phyloP scores from a whole-genome alignment of 2,113 vertebrate species.

The Grus americana region DNA sequence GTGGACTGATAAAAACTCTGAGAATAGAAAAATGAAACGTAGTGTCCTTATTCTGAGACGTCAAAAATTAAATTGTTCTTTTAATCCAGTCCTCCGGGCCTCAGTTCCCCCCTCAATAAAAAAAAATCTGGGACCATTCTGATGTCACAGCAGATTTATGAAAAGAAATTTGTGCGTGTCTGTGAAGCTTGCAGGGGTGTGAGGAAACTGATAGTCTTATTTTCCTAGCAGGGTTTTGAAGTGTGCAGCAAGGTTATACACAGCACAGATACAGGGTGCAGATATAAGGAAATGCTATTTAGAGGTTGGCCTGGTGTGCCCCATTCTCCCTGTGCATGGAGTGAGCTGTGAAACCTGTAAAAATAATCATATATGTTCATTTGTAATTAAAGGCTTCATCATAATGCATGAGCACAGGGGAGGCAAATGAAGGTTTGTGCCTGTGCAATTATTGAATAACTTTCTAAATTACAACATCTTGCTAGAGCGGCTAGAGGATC shows the following conservation, averaged over 20 bases:
- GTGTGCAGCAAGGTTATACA: not conserved
- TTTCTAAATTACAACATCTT: constrained; percentile 24
- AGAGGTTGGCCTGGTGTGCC: not conserved
- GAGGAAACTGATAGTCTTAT: not conserved
- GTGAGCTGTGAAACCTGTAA: not conserved
- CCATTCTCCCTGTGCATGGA: not conserved
- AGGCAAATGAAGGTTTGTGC: constrained; percentile 1
- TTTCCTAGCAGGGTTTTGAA: not conserved
- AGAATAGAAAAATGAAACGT: not conserved
- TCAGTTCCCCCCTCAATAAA: not conserved
- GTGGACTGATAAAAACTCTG: constrained; percentile 8
- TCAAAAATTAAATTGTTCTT: constrained; percentile 31
- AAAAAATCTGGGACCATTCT: not conserved
- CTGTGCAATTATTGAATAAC: constrained; percentile 30
- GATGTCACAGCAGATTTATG: not conserved
- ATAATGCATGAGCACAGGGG: not conserved
- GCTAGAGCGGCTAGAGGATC: not conserved
- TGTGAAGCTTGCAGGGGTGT: not conserved
- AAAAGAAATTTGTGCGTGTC: not conserved
- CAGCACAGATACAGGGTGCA: not conserved
- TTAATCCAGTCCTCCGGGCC: not conserved
- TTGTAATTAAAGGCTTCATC: constrained; percentile 30
- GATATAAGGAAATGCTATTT: not conserved
- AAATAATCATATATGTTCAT: constrained; percentile 1
- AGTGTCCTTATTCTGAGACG: not conserved